phyloP scores from a whole-genome alignment of 2,113 vertebrate genomes.

The Dromaius novaehollandiae region DNA sequence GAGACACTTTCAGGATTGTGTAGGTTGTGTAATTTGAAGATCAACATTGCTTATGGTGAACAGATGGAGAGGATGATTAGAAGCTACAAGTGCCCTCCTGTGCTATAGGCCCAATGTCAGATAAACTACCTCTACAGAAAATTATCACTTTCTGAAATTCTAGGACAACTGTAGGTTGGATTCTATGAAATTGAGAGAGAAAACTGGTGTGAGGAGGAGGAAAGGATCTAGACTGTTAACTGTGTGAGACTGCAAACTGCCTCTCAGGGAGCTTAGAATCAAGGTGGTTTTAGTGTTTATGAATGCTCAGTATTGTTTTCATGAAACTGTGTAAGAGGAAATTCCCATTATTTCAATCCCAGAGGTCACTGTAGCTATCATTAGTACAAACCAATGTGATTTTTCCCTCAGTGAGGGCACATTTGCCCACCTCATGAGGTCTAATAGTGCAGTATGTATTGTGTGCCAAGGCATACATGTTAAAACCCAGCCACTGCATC shows the following conservation, averaged over 20 bases:
- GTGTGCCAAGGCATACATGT: not conserved
- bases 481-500: not conserved
- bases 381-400: not conserved
- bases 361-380: not conserved
- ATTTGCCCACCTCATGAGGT: not conserved
- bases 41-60: conserved; percentile 70
- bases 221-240: conserved; percentile 67
- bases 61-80: conserved; percentile 71
- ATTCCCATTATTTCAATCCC: conserved; percentile 45
- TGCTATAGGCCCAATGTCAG: conserved; percentile 57
- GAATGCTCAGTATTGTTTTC: conserved; percentile 28
- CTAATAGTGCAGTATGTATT: not conserved
- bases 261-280: conserved; percentile 47
- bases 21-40: conserved; percentile 71
- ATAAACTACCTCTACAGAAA: conserved; percentile 63
- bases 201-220: conserved; percentile 60
- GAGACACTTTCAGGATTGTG: conserved; percentile 61
- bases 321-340: conserved; percentile 32
- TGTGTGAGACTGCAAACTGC: conserved; percentile 65
- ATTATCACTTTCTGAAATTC: conserved; percentile 63
- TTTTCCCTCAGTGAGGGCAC: not conserved
- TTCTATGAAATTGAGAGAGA: conserved; percentile 58
- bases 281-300: conserved; percentile 47
- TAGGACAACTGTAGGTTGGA: conserved; percentile 67
- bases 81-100: conserved; percentile 62